Base-by-base conservation (phyloP, 2,888 invertebrate genomes). In the Cheiracanthium punctorium region DNA sequence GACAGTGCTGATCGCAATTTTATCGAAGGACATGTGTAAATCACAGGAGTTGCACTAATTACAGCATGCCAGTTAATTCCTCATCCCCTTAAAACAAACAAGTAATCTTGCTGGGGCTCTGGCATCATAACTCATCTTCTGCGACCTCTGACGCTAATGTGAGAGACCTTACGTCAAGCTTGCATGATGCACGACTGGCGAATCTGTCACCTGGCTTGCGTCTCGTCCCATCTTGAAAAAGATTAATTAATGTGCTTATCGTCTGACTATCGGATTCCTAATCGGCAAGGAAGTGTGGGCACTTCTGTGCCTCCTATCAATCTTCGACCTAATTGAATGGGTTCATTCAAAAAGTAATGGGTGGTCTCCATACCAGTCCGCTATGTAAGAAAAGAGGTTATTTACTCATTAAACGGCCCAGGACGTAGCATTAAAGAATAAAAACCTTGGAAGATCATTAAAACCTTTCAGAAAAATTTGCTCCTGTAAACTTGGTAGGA, bases 171-270 rank as follows among this genome's bases (percentile, higher is more conserved):
- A 64, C 28, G 17, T 43, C 65, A 65, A 33, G 41, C 73, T n/a
- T 7, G 17, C 10, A 48, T 64, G 80, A 72, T 71, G 72, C 80
- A 80, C 72, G 72, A 41, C 72, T 80, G 12, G 17, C n/a, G 67
- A 73, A 32, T 58, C 72, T 82, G 82, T 82, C 76, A 77, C 52
- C 41, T 52, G 58, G 52, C 33, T 24, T 58, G 74, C 81, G 41
- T 69, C 74, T 67, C 69, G n/a, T 30, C 41, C 75, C 58, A 32
- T 65, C 73, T 29, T 14, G 30, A 30, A 58, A 64, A 72, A 77
- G 84, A 84, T 79, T 84, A 84, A 84, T 84, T 84, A 82, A 67
- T 20, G 76, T 65, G 24, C 67, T 77, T 72, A 72, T 65, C 77
- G 73, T 73, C 58, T 71, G 72, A 74, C 79, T 79, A 79, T 84